A percentile compares a stretch with the other conserved stretches of the same genome.
These are phyloP conservation scores for Melanocharis versteri DNA, from an alignment of 2,113 vertebrate species.

Conservation along the genomic window DNA sequence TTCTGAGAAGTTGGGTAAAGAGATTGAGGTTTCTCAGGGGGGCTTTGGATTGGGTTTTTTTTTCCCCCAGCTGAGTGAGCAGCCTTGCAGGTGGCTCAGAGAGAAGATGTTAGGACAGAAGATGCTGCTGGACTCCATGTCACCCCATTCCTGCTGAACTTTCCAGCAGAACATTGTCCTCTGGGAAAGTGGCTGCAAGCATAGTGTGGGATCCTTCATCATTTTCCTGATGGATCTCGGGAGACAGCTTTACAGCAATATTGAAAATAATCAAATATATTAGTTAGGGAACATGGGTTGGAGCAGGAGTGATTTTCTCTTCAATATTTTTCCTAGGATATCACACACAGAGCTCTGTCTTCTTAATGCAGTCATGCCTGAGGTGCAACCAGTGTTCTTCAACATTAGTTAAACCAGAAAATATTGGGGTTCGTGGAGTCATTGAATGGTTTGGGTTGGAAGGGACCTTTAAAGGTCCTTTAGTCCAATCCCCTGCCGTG, in stretches of 20 bases:
- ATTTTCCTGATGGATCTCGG: neutral
- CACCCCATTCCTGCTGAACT: neutral
- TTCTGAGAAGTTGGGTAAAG: neutral
- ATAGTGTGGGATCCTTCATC: neutral
- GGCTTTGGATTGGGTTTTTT: accelerated
- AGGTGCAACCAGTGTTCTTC: neutral
- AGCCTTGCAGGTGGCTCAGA: neutral
- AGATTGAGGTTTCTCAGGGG: neutral
- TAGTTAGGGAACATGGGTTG: neutral
- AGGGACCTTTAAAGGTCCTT: neutral
- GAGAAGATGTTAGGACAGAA: neutral
- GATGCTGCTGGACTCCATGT: accelerated
- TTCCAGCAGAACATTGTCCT: neutral
- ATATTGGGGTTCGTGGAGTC: neutral
- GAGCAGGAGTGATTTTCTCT: neutral
- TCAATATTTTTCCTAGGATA: neutral
- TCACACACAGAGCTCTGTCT: neutral
- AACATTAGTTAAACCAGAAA: neutral
- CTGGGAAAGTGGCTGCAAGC: neutral
- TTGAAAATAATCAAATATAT: neutral
- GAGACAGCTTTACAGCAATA: neutral
- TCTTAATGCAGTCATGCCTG: neutral
- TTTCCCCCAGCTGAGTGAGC: neutral
- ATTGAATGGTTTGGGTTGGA: neutral
- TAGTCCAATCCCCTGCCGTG: neutral